phyloP scores from a whole-genome alignment of 2,113 vertebrate species.

The Neodon shergylaensis region DNA sequence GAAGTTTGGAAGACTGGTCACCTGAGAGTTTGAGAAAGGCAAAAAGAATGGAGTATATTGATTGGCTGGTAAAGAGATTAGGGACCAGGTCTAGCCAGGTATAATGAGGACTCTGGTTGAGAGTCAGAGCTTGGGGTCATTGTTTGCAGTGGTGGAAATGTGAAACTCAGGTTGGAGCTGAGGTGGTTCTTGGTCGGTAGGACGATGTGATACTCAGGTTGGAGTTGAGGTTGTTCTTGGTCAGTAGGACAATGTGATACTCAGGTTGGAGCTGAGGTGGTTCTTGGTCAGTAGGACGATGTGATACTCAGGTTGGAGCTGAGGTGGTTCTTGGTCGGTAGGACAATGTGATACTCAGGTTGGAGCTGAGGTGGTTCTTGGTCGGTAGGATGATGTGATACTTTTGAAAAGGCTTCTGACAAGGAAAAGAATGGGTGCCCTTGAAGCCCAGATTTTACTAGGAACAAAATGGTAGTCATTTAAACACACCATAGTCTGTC shows the following conservation, averaged over 20 bases:
- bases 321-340: background rate
- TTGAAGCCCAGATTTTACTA: slow-evolving; percentile 23
- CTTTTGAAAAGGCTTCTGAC: slow-evolving; percentile 38
- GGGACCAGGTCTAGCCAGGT: background rate
- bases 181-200: background rate
- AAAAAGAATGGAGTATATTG: background rate
- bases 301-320: background rate
- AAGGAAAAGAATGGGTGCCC: background rate
- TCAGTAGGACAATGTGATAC: background rate
- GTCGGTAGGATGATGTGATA: background rate
- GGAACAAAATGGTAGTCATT: background rate
- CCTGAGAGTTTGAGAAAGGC: background rate
- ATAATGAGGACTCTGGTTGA: background rate
- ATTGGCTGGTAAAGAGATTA: background rate
- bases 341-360: too few species aligned
- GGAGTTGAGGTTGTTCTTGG: slow-evolving; percentile 12
- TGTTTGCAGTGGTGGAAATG: background rate
- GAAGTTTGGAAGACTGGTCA: slow-evolving; percentile 1
- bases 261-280: background rate
- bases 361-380: too few species aligned
- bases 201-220: background rate
- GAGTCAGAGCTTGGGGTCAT: background rate
- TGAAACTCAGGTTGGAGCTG: slow-evolving; percentile 23
- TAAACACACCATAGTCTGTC: background rate
- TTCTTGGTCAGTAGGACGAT: background rate